A percentile compares a stretch with the other conserved stretches of the same genome.
Evolutionary conservation across 2,888 invertebrate species (phyloP).

Genomic region (Drosophila percnosoma): DNA sequence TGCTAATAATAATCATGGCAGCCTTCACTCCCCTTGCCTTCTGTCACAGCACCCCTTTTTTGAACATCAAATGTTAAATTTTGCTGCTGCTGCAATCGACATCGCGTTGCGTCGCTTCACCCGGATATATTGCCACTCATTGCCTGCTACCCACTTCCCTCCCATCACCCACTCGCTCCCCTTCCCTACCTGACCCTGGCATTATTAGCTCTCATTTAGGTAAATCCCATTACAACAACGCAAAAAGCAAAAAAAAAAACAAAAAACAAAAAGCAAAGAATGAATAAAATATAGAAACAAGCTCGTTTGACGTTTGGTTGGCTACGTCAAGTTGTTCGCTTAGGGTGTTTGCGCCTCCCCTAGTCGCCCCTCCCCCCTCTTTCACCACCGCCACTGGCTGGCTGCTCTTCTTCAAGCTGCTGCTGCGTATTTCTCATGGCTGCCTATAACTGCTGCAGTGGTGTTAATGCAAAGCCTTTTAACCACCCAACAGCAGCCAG

Average conservation of each 20-base stretch:
- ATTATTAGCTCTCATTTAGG: constrained; percentile 79
- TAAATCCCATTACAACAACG: constrained; percentile 72
- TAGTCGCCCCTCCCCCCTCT: neutral
- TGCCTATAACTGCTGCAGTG: constrained; percentile 35
- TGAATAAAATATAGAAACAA: constrained; percentile 17
- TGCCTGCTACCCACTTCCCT: constrained; percentile 29
- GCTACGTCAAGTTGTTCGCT: constrained; percentile 52
- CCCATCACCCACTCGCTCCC: neutral
- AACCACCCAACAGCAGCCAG: constrained; percentile 32
- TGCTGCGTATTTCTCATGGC: constrained; percentile 5
- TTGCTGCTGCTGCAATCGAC: constrained; percentile 20
- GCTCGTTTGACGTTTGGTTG: constrained; percentile 74
- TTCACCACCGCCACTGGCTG: neutral
- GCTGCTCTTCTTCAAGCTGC: constrained; percentile 1
- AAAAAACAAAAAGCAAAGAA: constrained; percentile 15
- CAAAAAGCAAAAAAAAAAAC: constrained; percentile 11
- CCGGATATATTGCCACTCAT: constrained; percentile 77
- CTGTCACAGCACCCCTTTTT: neutral
- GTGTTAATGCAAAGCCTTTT: constrained; percentile 73
- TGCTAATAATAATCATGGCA: constrained; percentile 80
- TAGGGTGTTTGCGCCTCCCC: constrained; percentile 59
- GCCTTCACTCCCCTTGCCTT: constrained; percentile 21
- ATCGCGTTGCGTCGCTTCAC: constrained; percentile 42
- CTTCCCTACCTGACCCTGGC: constrained; percentile 37
- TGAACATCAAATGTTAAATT: constrained; percentile 76